phyloP scores from a whole-genome alignment of 2,888 invertebrate genomes.

The Acanthoscelides obtectus region DNA sequence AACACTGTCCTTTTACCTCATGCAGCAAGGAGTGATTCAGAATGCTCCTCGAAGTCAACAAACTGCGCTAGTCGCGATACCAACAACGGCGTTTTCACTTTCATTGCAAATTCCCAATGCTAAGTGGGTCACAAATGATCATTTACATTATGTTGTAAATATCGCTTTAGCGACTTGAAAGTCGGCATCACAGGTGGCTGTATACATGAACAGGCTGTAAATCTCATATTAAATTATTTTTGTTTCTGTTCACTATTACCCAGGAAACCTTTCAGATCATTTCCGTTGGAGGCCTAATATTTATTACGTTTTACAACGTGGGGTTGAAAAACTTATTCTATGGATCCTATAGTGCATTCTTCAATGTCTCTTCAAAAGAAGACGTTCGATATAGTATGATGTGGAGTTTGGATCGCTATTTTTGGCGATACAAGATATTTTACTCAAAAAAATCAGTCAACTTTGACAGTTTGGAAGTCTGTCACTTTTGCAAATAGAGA shows the following conservation, averaged over 20 bases:
- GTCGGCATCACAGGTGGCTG: conserved; percentile 23
- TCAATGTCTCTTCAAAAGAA: too few relatives aligned
- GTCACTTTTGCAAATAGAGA: too few relatives aligned
- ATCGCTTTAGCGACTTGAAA: conserved; percentile 24
- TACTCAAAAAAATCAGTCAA: too few relatives aligned
- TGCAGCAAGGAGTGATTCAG: not conserved
- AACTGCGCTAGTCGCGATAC: conserved; percentile 2
- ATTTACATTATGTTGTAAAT: conserved; percentile 32
- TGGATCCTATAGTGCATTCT: too few relatives aligned
- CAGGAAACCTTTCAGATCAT: not conserved
- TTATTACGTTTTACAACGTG: not conserved
- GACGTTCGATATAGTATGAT: too few relatives aligned
- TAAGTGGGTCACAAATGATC: conserved; percentile 28
- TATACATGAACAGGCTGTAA: conserved; percentile 19
- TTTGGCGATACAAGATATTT: too few relatives aligned
- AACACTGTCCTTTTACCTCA: not conserved
- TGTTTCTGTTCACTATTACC: not conserved
- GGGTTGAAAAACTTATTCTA: too few relatives aligned
- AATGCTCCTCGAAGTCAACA: not conserved
- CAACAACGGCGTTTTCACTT: conserved; percentile 16
- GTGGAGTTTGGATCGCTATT: too few relatives aligned
- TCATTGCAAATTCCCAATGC: conserved; percentile 17
- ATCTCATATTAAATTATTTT: conserved; percentile 17
- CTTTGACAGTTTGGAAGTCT: too few relatives aligned
- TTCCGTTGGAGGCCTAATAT: not conserved